A percentile compares a stretch with the other conserved stretches of the same genome.
phyloP scores from a whole-genome alignment of 2,113 vertebrate genomes.

The Panthera tigris region DNA sequence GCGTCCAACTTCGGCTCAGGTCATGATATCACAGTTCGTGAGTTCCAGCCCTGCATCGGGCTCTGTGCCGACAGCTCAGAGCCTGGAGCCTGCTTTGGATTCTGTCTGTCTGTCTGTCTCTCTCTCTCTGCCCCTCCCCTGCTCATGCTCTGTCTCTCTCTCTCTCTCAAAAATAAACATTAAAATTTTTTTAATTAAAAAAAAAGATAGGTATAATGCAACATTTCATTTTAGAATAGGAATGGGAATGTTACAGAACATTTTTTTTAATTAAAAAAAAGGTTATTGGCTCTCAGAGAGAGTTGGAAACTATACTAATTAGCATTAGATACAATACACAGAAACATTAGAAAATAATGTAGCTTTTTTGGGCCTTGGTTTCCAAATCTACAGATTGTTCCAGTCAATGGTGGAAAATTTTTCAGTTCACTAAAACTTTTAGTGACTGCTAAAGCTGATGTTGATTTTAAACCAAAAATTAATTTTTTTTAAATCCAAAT shows the following conservation, averaged over 20 bases:
- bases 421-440: not conserved
- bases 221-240: not conserved
- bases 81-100: too few relatives aligned
- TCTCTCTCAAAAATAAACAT: too few relatives aligned
- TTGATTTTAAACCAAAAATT: not conserved
- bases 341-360: not conserved
- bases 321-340: not conserved
- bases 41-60: too few relatives aligned
- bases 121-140: too few relatives aligned
- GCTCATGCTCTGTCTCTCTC: too few relatives aligned
- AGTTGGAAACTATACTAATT: not conserved
- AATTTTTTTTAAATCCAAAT: not conserved
- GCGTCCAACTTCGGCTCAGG: too few relatives aligned
- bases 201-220: not conserved
- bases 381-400: not conserved
- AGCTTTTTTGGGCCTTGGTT: accelerated
- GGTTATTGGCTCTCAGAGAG: not conserved
- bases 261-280: not conserved
- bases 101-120: too few relatives aligned
- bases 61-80: too few relatives aligned
- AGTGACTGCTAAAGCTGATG: not conserved
- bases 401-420: not conserved
- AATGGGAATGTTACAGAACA: not conserved
- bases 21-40: too few relatives aligned
- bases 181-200: too few relatives aligned